Evolutionary conservation across 2,113 vertebrate genomes (phyloP), one percentile per base, ranked within the genome.

Genomic region (Cichladusa arquata): DNA sequence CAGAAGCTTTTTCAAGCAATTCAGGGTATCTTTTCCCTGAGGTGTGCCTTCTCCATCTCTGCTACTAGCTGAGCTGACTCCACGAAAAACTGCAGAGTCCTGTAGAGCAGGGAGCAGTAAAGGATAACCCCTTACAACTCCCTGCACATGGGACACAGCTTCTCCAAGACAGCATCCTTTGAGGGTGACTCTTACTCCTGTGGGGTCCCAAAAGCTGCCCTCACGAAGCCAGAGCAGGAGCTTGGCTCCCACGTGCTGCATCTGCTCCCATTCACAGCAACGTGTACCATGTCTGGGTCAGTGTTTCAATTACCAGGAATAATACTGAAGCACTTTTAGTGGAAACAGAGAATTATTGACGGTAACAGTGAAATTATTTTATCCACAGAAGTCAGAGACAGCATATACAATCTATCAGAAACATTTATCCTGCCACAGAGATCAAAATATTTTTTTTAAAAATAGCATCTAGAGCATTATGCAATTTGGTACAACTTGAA

Each of bases 301-400:
- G 3, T n/a, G 16, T 51, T 95, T 90, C 73, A 28, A 66, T 42
- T 78, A 19, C 38, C 13, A 3, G 87, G 82, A 96, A 82, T 64
- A 91, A 62, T 5, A 33, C 20, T 66, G 65, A 90, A 82, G 56
- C 4, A 5, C 24, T 95, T 79, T 65, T 28, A 58, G 79, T 72
- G 53, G 50, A 81, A 95, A 87, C 42, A 18, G 67, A 95, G 45
- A 81, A 94, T 20, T n/a, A 96, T 62, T 80, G 61, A 97, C 51
- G 79, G 45, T 34, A 90, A 76, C 74, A 78, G 47, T 33, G 92
- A 95, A 90, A 94, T 60, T 42, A 47, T 88, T 92, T 92, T 65
- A 94, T 87, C 51, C 44, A 42, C 33, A 4, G 42, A 74, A 47
- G 60, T 69, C 33, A n/a, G 79, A 92, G 81, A 78, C 13, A 22